Base-by-base conservation (phyloP, 2,888 invertebrate species). In the Lasioglossum malachurum region DNA sequence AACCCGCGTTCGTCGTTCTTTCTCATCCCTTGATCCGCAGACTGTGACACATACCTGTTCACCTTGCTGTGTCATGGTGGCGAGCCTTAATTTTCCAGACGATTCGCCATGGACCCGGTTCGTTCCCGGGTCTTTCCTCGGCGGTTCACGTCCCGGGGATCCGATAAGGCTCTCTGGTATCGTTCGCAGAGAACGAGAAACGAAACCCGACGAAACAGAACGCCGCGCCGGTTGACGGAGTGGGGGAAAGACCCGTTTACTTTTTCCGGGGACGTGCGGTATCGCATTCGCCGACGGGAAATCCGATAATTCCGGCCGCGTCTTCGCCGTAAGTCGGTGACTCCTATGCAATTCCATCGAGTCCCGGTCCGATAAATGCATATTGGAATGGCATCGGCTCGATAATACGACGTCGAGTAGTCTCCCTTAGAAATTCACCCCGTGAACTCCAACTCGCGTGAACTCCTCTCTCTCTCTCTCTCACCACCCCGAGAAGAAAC, bases 291-390 rank as follows among this genome's bases (percentile, higher is more conserved):
- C 69, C 69, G 38, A 19, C 4, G 2, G 27, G 69, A 72, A 84
- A 77, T 77, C 69, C 60, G 73, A 84, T 76, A 84, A 84, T 80
- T 35, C 69, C 12, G 23, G 72, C 73, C 69, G 12, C 60, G 74
- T 78, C 64, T 64, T 49, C 27, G 14, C 53, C 44, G 75, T 31
- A 49, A 84, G 76, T 77, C 57, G 74, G 49, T 44, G 16, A 72
- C 85, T 76, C 76, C 57, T 57, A 60, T 84, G 67, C 76, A 77
- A 71, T 75, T 74, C 38, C 31, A n/a, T 38, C 53, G 44, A 23
- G 8, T 19, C 12, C 60, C 10, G 44, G 53, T n/a, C 53, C 53
- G 64, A 73, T n/a, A 64, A 79, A 83, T 53, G 46, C 31, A 64
- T 53, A 53, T 72, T 31, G 78, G 31, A 78, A 53, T 14, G 14